These are phyloP conservation scores for Pterostichus niger DNA, from an alignment of 2,888 invertebrate genomes.

Conservation along the genomic window DNA sequence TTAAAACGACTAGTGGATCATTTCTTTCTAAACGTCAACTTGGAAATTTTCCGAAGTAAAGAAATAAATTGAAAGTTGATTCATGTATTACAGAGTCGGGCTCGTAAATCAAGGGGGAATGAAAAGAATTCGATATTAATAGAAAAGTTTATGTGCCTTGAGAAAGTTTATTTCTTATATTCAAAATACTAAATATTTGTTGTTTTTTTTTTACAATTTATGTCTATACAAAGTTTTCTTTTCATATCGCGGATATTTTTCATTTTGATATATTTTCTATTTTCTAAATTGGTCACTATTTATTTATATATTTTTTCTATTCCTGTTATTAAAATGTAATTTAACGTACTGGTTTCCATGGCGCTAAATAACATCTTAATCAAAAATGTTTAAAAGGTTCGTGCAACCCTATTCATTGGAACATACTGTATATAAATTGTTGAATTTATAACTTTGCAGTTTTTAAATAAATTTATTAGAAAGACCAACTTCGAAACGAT, in stretches of 20 bases:
- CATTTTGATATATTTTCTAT: slow-evolving; percentile 4
- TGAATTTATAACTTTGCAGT: neutral
- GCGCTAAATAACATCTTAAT: too few species aligned
- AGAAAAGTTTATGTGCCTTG: neutral
- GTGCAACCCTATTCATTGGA: too few species aligned
- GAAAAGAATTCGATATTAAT: slow-evolving; percentile 40
- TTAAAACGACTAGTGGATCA: slow-evolving; percentile 42
- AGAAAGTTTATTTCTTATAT: too few species aligned
- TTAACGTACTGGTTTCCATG: too few species aligned
- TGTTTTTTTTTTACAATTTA: neutral
- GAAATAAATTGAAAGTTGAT: slow-evolving; percentile 53
- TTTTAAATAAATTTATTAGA: slow-evolving; percentile 3
- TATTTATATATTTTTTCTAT: too few species aligned
- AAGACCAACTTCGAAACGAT: neutral
- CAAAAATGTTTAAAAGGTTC: too few species aligned
- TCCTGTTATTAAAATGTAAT: too few species aligned
- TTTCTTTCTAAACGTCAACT: slow-evolving; percentile 7
- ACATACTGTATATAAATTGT: neutral
- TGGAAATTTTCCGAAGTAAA: slow-evolving; percentile 17
- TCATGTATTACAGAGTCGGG: slow-evolving; percentile 23
- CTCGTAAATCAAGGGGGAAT: slow-evolving; percentile 35
- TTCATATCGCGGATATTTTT: neutral
- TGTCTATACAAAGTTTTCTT: neutral
- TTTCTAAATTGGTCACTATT: neutral
- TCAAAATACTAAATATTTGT: neutral